A percentile compares a stretch with the other conserved stretches of the same genome.
Evolutionary conservation across 2,888 invertebrate species (phyloP).

Genomic region (Campaea margaritaria): DNA sequence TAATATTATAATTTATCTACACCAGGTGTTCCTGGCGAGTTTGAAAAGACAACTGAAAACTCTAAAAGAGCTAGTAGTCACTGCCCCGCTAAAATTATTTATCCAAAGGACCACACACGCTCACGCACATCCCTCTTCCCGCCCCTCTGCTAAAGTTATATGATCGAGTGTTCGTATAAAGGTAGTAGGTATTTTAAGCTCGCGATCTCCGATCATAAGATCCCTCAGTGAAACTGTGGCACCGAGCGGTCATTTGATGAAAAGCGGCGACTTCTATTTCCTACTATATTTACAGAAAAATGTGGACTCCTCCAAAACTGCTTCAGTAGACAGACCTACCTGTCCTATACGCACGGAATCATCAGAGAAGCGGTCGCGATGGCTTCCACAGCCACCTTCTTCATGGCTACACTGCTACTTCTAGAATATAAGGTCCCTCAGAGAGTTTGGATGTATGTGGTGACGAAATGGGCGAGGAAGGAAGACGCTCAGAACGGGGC

Average conservation of each 20-base stretch:
- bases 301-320: constrained; percentile 73
- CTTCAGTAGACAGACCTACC: constrained; percentile 58
- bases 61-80: no score
- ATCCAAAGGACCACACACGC: no score
- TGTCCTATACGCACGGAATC: constrained; percentile 52
- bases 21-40: no score
- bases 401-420: constrained; percentile 55
- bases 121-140: no score
- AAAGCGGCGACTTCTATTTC: background rate
- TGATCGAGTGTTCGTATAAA: no score
- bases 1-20: background rate
- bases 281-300: constrained; percentile 55
- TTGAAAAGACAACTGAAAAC: no score
- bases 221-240: no score
- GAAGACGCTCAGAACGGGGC: background rate
- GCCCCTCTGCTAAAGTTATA: no score
- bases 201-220: no score
- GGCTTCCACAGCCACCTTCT: constrained; percentile 51
- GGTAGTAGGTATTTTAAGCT: no score
- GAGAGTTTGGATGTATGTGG: constrained; percentile 42
- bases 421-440: constrained; percentile 65
- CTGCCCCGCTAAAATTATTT: no score
- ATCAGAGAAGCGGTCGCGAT: constrained; percentile 59
- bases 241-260: no score
- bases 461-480: background rate